Evolutionary conservation across 2,113 vertebrate species (phyloP).

Genomic region (Bathybates hornii): DNA sequence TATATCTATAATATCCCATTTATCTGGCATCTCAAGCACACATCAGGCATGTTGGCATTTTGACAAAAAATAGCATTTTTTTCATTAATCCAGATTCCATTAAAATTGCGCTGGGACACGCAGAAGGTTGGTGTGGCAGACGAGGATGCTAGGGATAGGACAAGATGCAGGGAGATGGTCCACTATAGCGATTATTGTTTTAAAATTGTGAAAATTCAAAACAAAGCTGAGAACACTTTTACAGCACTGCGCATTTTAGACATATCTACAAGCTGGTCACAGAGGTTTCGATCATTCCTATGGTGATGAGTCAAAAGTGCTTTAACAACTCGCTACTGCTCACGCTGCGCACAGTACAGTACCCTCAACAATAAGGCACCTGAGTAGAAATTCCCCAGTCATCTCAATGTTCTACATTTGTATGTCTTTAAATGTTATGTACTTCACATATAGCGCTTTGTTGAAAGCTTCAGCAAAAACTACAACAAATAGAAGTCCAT

Average conservation of each 20-base stretch:
- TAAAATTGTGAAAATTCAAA: background rate
- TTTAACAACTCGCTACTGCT: background rate
- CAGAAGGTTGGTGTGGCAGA: background rate
- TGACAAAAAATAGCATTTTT: background rate
- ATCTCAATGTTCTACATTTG: background rate
- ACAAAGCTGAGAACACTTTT: background rate
- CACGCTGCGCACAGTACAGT: background rate
- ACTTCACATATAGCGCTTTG: background rate
- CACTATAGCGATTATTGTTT: background rate
- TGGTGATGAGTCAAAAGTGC: background rate
- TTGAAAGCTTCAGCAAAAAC: background rate
- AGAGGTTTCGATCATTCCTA: accelerated
- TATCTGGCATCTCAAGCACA: background rate
- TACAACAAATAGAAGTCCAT: background rate
- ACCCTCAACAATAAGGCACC: background rate
- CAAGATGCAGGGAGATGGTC: background rate
- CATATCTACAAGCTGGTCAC: background rate
- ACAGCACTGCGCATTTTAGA: background rate
- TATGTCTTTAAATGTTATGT: background rate
- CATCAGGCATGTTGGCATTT: background rate
- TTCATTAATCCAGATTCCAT: background rate
- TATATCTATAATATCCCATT: background rate
- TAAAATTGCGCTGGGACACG: background rate
- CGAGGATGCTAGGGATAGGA: background rate
- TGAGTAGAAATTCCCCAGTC: background rate